These are phyloP conservation scores for Euphysa ruthae DNA, from an alignment of 30 jellyfish, hydroid and myxozoan species.

Conservation along the genomic window DNA sequence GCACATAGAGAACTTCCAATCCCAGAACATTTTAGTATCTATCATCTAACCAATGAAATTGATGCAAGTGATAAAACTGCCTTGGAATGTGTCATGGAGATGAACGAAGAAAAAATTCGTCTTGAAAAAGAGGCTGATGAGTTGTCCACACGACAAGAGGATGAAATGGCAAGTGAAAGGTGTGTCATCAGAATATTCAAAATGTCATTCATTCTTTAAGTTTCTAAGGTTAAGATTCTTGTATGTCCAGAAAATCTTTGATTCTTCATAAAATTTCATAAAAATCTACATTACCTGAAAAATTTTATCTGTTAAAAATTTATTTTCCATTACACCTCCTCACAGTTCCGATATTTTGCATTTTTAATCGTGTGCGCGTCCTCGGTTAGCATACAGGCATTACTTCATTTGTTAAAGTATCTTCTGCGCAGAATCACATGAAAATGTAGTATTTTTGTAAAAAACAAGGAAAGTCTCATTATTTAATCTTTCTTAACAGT, in stretches of 20 bases:
- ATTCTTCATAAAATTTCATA: no score
- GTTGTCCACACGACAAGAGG: conserved; percentile 73
- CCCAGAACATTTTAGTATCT: conserved; percentile 88
- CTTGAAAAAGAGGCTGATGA: conserved; percentile 96
- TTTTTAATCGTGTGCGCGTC: no score
- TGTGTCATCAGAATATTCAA: background rate
- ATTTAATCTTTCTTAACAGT: no score
- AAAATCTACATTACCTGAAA: background rate
- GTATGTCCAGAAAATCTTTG: background rate
- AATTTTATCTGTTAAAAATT: no score
- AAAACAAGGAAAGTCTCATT: no score
- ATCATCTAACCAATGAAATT: conserved; percentile 75
- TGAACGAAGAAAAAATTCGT: conserved; percentile 58
- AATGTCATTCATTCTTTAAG: no score
- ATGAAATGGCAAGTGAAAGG: conserved; percentile 88
- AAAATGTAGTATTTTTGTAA: no score
- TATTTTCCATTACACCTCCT: background rate
- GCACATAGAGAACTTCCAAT: conserved; percentile 78
- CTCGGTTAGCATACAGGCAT: no score
- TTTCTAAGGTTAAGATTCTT: background rate
- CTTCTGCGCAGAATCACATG: no score
- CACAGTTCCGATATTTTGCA: no score
- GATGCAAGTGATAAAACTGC: conserved; percentile 96
- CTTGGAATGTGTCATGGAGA: conserved; percentile 89
- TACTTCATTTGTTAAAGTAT: no score